These are phyloP conservation scores for Reticulitermes speratus DNA, from an alignment of 1,140 invertebrate species.

Conservation along the genomic window DNA sequence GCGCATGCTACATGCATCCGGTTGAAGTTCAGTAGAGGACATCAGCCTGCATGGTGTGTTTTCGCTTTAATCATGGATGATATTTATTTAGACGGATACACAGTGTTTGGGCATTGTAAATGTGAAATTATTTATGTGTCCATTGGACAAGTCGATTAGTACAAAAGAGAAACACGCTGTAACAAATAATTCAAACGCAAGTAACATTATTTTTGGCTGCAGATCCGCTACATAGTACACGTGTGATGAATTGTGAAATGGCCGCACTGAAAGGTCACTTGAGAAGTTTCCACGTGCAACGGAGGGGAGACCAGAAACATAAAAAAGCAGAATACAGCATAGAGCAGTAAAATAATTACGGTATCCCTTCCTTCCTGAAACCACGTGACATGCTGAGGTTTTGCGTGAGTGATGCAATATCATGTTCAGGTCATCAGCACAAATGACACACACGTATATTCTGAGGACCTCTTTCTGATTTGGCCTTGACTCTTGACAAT, in stretches of 20 bases:
- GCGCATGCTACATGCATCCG: background rate
- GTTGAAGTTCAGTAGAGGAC: background rate
- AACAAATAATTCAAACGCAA: background rate
- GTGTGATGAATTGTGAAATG: background rate
- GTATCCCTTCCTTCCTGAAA: background rate
- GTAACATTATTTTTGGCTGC: too few species aligned
- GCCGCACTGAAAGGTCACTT: background rate
- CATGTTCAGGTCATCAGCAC: background rate
- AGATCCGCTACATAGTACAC: background rate
- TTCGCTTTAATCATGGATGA: background rate
- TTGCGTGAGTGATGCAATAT: constrained; percentile 1
- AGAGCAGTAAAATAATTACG: background rate
- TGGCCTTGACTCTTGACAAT: background rate
- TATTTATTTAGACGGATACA: background rate
- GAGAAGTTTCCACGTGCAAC: background rate
- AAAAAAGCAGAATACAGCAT: background rate
- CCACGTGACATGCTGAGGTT: background rate
- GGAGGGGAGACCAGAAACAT: background rate
- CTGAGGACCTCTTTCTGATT: background rate
- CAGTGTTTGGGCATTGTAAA: background rate
- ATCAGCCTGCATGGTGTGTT: background rate
- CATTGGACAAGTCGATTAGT: background rate
- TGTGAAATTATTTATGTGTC: background rate
- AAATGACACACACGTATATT: background rate
- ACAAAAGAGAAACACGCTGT: background rate